Evolutionary conservation across 2,113 vertebrate genomes (phyloP).

Genomic region (Oenanthe oenanthe): DNA sequence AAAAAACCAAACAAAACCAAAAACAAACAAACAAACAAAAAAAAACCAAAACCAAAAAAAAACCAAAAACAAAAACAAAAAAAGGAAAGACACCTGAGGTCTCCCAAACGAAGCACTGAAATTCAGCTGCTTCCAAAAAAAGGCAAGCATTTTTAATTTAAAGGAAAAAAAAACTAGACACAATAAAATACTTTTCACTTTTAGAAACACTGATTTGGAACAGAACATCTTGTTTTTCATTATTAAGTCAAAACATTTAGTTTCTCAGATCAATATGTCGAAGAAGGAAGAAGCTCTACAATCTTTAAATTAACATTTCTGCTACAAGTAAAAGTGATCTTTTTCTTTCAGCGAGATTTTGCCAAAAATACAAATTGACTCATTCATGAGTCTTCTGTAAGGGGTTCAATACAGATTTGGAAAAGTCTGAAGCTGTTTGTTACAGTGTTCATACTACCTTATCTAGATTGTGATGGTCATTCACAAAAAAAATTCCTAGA

Average conservation of each 20-base stretch:
- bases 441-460: not conserved
- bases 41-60: no score
- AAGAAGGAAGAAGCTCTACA: not conserved
- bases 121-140: not conserved
- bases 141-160: not conserved
- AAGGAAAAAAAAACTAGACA: not conserved
- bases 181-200: not conserved
- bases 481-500: not conserved
- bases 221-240: not conserved
- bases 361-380: not conserved
- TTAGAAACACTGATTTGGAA: not conserved
- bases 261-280: not conserved
- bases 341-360: not conserved
- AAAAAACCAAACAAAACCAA: no score
- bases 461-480: not conserved
- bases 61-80: no score
- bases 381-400: not conserved
- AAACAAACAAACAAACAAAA: no score
- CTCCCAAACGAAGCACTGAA: not conserved
- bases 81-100: not conserved
- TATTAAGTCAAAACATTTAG: not conserved
- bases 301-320: not conserved
- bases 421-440: not conserved
- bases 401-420: rapidly evolving
- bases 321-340: not conserved